These are phyloP conservation scores for Pseudotriccus pelzelni DNA, from an alignment of 2,797 vertebrate genomes.

Conservation along the genomic window DNA sequence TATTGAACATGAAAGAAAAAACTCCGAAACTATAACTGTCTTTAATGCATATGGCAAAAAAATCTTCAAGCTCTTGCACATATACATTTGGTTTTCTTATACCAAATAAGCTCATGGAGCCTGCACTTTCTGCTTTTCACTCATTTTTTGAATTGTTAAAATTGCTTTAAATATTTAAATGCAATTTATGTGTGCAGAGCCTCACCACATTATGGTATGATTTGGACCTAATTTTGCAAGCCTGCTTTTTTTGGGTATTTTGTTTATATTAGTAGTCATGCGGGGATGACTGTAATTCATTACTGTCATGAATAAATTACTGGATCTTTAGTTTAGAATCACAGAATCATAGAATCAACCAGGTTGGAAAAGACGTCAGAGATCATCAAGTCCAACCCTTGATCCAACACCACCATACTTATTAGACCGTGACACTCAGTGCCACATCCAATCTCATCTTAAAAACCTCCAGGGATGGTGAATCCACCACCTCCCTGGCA, in stretches of 20 bases:
- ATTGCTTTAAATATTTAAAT: not conserved
- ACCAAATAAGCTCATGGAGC: not conserved
- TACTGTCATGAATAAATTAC: not conserved
- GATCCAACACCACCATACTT: no score
- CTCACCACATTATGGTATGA: not conserved
- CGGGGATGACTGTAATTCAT: not conserved
- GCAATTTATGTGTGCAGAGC: not conserved
- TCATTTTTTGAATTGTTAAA: not conserved
- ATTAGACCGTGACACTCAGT: no score
- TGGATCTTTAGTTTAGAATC: not conserved
- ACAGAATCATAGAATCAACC: no score
- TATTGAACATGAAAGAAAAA: not conserved
- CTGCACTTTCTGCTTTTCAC: not conserved
- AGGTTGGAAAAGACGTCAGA: no score
- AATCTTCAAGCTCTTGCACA: not conserved
- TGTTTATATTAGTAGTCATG: not conserved
- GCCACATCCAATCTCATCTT: no score
- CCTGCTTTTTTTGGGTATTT: not conserved
- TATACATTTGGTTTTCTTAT: not conserved
- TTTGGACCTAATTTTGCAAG: constrained; percentile 1
- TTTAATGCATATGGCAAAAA: not conserved
- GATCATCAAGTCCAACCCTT: no score
- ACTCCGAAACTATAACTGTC: accelerated
- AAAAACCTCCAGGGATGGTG: no score
- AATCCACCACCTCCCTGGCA: no score